These are phyloP conservation scores for Poeciliopsis retropinna DNA, from an alignment of 2,113 vertebrate species.

Conservation along the genomic window DNA sequence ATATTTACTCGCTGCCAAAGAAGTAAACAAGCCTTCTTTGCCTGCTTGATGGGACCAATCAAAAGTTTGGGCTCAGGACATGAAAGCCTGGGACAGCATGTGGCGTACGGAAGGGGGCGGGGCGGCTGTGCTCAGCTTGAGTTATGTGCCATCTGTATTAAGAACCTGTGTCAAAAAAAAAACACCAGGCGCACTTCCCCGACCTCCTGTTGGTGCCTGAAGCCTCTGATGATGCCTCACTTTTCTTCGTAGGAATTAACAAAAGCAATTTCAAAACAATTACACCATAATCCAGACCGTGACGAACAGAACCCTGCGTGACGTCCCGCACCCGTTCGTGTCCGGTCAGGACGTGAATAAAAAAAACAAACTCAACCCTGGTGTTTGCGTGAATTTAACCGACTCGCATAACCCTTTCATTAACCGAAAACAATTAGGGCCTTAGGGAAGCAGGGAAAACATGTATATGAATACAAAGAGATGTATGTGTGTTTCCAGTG, in stretches of 20 bases:
- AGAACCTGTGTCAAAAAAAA: constrained; percentile 23
- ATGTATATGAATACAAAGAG: constrained; percentile 65
- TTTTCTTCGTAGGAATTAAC: constrained; percentile 33
- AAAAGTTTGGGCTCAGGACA: constrained; percentile 60
- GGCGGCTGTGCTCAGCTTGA: constrained; percentile 17
- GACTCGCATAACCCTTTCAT: constrained; percentile 30
- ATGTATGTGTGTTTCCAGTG: constrained; percentile 62
- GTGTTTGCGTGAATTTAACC: constrained; percentile 47
- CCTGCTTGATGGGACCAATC: constrained; percentile 74
- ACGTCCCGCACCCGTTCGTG: constrained; percentile 15
- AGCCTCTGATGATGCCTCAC: constrained; percentile 23
- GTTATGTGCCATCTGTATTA: constrained; percentile 9
- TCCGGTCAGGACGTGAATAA: constrained; percentile 9
- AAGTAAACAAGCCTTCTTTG: constrained; percentile 74
- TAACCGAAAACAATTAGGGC: constrained; percentile 69
- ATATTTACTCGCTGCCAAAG: constrained; percentile 73
- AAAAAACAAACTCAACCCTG: constrained; percentile 5
- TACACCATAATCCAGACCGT: constrained; percentile 46
- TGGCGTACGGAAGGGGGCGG: constrained; percentile 22
- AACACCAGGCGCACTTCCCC: not conserved
- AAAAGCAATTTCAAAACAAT: constrained; percentile 55
- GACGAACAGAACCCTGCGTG: constrained; percentile 29
- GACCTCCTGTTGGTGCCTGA: constrained; percentile 22
- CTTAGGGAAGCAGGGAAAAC: constrained; percentile 53
- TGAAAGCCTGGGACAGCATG: constrained; percentile 63